Base-by-base conservation (phyloP, 2,113 vertebrate species). In the Syngnathus scovelli region DNA sequence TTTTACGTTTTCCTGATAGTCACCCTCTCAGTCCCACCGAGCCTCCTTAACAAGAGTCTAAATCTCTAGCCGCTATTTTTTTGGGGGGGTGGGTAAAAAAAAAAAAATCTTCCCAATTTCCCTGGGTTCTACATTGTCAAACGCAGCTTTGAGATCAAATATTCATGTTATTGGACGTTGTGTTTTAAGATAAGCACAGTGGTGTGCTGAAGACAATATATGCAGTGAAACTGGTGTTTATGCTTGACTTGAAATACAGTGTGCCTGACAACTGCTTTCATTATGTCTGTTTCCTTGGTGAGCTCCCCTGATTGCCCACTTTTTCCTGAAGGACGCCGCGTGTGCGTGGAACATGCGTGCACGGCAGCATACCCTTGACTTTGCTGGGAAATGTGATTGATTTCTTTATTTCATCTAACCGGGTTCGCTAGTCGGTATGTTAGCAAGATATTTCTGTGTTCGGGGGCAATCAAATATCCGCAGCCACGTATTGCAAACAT, bases 261-360 rank as follows among this genome's bases (percentile, higher is more conserved):
- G 36, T n/a, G 61, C 77, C 65, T 82, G 67, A 67, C 62, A 68
- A 75, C 61, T 41, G 69, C 76, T 77, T 82, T 72, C 79, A 76
- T 62, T 82, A 81, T 80, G 76, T 72, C 78, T 75, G 83, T 84
- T 80, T 79, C 81, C 81, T 78, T 83, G 78, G 80, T 79, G 78
- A 87, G 86, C 79, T 76, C 74, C 72, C 64, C 69, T 85, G 91
- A 90, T 89, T 87, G 87, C 77, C 78, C 78, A 83, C 79, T 83
- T 87, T 46, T 78, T 83, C 16, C 71, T 27, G 41, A 43, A 62
- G 61, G 61, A 44, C 41, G 13, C 36, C 72, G 70, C 68, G 38
- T 69, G 44, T 49, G 60, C 65, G 61, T 58, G 27, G 56, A 77
- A 64, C 59, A 64, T 73, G 33, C 38, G 76, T n/a, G 66, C 66